A percentile compares a stretch with the other conserved stretches of the same genome.
These are phyloP conservation scores for Solea solea DNA, from an alignment of 2,113 vertebrate species.

Conservation along the genomic window DNA sequence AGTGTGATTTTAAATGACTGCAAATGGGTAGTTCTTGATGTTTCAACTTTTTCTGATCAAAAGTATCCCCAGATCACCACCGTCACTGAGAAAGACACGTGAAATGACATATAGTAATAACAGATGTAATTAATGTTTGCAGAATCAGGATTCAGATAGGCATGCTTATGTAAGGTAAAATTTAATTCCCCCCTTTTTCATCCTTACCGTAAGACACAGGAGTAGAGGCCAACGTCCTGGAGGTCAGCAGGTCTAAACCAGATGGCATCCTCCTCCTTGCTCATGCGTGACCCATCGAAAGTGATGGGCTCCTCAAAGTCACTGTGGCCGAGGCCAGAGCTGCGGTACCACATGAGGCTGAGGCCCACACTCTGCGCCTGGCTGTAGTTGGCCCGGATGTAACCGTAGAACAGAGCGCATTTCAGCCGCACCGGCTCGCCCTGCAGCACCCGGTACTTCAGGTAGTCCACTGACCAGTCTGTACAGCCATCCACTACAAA, in stretches of 20 bases:
- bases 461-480: conserved; percentile 98
- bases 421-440: conserved; percentile 96
- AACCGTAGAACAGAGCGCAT: conserved; percentile 98
- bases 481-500: conserved; percentile 94
- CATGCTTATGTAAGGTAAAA: no score
- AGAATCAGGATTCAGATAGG: no score
- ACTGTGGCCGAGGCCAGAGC: conserved; percentile 84
- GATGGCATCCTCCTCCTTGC: conserved; percentile 98
- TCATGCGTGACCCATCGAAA: conserved; percentile 96
- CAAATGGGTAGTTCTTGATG: no score
- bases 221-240: conserved; percentile 95
- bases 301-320: conserved; percentile 99
- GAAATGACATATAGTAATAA: no score
- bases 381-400: conserved; percentile 97
- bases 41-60: no score
- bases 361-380: conserved; percentile 95
- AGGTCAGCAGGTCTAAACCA: conserved; percentile 97
- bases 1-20: no score
- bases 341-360: conserved; percentile 97
- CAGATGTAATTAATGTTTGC: no score
- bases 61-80: no score
- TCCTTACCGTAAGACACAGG: conserved; percentile 93
- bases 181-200: background rate
- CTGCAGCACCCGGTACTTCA: conserved; percentile 94
- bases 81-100: no score